phyloP scores from a whole-genome alignment of 2,113 vertebrate genomes.

The Pandion haliaetus region DNA sequence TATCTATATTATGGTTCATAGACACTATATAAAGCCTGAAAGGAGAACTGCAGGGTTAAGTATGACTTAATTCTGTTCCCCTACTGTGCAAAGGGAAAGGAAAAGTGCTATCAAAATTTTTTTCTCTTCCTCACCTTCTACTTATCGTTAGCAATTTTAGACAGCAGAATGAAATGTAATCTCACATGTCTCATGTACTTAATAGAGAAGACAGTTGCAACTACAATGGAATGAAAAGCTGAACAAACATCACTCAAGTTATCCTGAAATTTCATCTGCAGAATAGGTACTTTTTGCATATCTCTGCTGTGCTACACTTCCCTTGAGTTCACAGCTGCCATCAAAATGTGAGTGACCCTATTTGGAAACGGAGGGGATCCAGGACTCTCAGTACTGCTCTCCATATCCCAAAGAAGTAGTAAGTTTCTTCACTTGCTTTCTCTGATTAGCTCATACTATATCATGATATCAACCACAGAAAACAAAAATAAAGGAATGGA shows the following conservation, averaged over 20 bases:
- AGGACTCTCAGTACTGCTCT: background rate
- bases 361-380: background rate
- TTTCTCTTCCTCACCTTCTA: background rate
- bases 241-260: background rate
- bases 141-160: background rate
- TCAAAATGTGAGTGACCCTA: background rate
- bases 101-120: background rate
- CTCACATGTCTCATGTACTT: background rate
- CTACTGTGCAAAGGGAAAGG: background rate
- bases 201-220: background rate
- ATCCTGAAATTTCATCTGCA: background rate
- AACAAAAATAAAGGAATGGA: background rate
- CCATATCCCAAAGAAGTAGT: background rate
- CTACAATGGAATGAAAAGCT: background rate
- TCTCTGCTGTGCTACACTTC: background rate
- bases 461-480: background rate
- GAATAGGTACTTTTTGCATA: background rate
- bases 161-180: background rate
- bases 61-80: background rate
- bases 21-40: background rate
- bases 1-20: background rate
- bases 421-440: background rate
- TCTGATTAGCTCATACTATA: background rate
- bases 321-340: background rate
- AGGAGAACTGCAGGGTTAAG: background rate